Conservation (phyloP, 2,888 invertebrate genomes). For the Sesamia inferens region DNA sequence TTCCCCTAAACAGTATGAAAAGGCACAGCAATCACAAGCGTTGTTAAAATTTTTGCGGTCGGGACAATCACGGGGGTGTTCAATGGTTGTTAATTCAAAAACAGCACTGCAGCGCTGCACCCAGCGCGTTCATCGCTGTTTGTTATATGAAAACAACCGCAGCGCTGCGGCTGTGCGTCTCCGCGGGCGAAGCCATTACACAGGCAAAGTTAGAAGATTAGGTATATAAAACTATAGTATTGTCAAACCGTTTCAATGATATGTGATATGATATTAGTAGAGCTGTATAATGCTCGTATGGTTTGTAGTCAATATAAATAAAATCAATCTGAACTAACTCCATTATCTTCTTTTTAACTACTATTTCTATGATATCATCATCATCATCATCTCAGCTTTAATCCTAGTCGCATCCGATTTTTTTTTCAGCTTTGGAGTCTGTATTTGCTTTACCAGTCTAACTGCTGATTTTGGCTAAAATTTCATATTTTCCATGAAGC, state of each 20-base stretch:
- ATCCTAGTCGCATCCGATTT: too few relatives aligned
- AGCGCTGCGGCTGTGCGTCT: constrained; percentile 33
- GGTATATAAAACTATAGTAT: background rate
- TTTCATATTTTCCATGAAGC: too few relatives aligned
- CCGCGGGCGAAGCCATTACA: background rate
- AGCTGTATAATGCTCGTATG: background rate
- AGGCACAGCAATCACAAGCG: constrained; percentile 7
- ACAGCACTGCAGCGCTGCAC: constrained; percentile 24
- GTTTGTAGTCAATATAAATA: background rate
- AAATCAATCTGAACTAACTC: too few relatives aligned
- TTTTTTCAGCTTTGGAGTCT: too few relatives aligned
- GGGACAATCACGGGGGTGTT: constrained; percentile 30
- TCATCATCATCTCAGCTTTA: too few relatives aligned
- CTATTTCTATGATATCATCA: too few relatives aligned
- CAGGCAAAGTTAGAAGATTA: constrained; percentile 13
- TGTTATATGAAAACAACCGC: constrained; percentile 58
- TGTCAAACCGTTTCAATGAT: background rate
- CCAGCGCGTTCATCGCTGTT: constrained; percentile 32
- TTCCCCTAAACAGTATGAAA: background rate
- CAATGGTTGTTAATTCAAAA: constrained; percentile 36
- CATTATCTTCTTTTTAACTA: too few relatives aligned
- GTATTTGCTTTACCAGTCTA: too few relatives aligned
- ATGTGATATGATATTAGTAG: background rate
- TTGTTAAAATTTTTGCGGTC: constrained; percentile 19
- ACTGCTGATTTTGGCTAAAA: too few relatives aligned